Evolutionary conservation across 2,888 invertebrate species (phyloP).

Genomic region (Cheilosia impressa): DNA sequence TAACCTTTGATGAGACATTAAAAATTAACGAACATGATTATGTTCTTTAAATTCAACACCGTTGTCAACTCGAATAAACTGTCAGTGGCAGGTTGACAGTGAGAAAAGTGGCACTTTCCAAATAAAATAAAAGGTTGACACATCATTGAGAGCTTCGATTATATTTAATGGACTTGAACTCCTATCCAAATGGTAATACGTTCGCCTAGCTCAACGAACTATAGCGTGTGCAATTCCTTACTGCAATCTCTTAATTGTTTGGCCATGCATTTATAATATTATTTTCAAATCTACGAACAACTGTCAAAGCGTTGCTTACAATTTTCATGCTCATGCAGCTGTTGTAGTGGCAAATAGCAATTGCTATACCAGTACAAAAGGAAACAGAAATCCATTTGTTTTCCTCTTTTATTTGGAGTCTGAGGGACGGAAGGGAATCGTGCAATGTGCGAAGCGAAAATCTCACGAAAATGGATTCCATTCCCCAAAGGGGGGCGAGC

Average conservation of each 20-base stretch:
- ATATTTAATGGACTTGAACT: constrained; percentile 37
- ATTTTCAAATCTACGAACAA: constrained; percentile 57
- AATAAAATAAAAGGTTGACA: constrained; percentile 46
- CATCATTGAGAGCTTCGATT: constrained; percentile 62
- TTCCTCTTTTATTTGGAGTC: constrained; percentile 11
- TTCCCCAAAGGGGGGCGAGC: constrained; percentile 41
- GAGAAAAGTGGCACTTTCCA: constrained; percentile 45
- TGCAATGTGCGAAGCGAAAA: constrained; percentile 30
- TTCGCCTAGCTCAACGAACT: constrained; percentile 1
- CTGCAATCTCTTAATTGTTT: constrained; percentile 73
- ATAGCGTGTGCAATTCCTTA: constrained; percentile 23
- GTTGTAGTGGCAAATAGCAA: background rate
- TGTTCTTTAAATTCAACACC: constrained; percentile 69
- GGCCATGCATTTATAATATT: constrained; percentile 70
- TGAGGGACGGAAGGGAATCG: background rate
- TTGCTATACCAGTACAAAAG: background rate
- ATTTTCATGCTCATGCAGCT: constrained; percentile 34
- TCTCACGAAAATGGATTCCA: constrained; percentile 69
- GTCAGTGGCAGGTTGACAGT: constrained; percentile 63
- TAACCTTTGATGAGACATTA: constrained; percentile 40
- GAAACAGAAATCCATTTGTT: constrained; percentile 63
- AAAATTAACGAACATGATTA: constrained; percentile 45
- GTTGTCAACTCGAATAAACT: constrained; percentile 72
- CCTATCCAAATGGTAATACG: constrained; percentile 13
- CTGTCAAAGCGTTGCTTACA: constrained; percentile 70